Conservation (phyloP, 2,113 vertebrate genomes). For the Paradoxurus hermaphroditus region DNA sequence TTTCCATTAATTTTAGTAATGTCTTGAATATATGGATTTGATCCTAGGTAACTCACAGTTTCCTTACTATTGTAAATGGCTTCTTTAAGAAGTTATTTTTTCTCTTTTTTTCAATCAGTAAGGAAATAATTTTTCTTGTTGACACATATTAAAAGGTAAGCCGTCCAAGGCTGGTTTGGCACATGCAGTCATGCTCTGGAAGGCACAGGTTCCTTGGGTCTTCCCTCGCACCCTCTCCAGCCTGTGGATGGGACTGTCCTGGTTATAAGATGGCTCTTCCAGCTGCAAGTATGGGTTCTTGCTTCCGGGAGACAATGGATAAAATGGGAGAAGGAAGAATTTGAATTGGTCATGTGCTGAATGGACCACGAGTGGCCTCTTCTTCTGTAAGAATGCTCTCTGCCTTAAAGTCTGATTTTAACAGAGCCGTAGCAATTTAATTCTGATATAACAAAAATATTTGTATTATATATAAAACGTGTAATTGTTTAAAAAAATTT, state of each 20-base stretch:
- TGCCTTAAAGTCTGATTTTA: not conserved
- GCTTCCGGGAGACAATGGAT: not conserved
- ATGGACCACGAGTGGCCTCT: not conserved
- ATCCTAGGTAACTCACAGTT: not conserved
- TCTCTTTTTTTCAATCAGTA: not conserved
- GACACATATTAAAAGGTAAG: not conserved
- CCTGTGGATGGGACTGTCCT: not conserved
- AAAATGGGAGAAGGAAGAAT: not conserved
- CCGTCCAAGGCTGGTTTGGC: not conserved
- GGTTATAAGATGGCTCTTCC: not conserved
- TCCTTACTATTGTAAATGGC: not conserved
- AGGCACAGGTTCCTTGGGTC: not conserved
- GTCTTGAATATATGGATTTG: not conserved
- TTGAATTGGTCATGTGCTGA: no score
- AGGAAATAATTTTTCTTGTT: not conserved
- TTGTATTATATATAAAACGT: not conserved
- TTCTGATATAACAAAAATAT: not conserved
- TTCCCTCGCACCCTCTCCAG: not conserved
- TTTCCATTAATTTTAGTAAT: not conserved
- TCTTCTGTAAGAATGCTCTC: not conserved
- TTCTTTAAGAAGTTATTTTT: not conserved
- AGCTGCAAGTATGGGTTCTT: not conserved
- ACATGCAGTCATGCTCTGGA: not conserved
- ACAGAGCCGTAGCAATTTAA: not conserved
- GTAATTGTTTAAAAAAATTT: not conserved